phyloP scores from a whole-genome alignment of 2,113 vertebrate genomes.

The Psophia crepitans region DNA sequence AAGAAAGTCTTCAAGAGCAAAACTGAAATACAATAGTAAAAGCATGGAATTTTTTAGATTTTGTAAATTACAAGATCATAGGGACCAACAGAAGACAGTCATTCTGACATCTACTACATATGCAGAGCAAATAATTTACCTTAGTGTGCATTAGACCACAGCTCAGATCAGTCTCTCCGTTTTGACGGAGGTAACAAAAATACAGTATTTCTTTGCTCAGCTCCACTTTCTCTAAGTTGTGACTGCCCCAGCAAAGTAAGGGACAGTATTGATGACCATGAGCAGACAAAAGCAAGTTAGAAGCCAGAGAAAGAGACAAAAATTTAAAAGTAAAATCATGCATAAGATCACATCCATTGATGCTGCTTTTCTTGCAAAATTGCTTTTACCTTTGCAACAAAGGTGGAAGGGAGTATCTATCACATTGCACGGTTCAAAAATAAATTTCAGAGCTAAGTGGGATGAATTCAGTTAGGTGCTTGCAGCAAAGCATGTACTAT shows the following conservation, averaged over 20 bases:
- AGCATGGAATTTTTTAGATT: neutral
- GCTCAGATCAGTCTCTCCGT: neutral
- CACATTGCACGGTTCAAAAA: fast-evolving
- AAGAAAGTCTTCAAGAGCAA: neutral
- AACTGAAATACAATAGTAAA: neutral
- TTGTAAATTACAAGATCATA: neutral
- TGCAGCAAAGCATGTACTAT: neutral
- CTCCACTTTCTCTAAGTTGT: neutral
- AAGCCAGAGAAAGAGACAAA: neutral
- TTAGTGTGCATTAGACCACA: neutral
- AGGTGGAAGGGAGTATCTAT: neutral
- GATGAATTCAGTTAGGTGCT: neutral
- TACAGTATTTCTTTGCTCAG: neutral
- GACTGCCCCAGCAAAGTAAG: neutral
- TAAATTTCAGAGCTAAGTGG: neutral
- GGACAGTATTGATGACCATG: neutral
- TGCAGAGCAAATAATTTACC: neutral
- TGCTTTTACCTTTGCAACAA: neutral
- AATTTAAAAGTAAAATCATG: neutral
- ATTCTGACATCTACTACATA: neutral
- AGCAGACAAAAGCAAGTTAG: neutral
- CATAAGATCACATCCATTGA: neutral
- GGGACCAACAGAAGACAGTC: neutral
- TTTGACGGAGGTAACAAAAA: neutral
- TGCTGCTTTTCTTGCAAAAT: neutral